Percentiles rank a stretch among this genome's conserved stretches.
Evolutionary conservation across 2,888 invertebrate species (phyloP).

Genomic region (Thereva unica): DNA sequence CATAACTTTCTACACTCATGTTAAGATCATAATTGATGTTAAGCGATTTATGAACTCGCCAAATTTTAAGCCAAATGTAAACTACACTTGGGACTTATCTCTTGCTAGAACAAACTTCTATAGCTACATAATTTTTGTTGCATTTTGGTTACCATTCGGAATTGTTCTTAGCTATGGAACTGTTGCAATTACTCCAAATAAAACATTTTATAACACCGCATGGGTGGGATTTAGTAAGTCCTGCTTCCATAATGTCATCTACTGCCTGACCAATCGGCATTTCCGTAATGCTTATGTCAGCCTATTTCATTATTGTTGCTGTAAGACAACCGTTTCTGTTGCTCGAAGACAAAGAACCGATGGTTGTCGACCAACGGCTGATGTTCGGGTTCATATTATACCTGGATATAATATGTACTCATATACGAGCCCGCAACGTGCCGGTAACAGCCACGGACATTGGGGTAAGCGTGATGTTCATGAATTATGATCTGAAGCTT

Average conservation of each 20-base stretch:
- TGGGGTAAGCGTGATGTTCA: slow-evolving; percentile 49
- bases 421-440: slow-evolving; percentile 64
- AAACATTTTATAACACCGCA: slow-evolving; percentile 68
- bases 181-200: slow-evolving; percentile 59
- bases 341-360: slow-evolving; percentile 65
- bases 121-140: slow-evolving; percentile 66
- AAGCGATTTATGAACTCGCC: slow-evolving; percentile 61
- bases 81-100: slow-evolving; percentile 67
- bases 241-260: slow-evolving; percentile 68
- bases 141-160: slow-evolving; percentile 72
- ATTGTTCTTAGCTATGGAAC: slow-evolving; percentile 63
- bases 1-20: slow-evolving; percentile 62
- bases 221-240: slow-evolving; percentile 74
- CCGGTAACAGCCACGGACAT: slow-evolving; percentile 49
- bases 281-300: slow-evolving; percentile 74
- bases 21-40: slow-evolving; percentile 61
- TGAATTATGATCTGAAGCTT: slow-evolving; percentile 49
- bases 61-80: slow-evolving; percentile 66
- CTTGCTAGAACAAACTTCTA: slow-evolving; percentile 67
- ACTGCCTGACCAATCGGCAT: slow-evolving; percentile 67
- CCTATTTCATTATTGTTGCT: slow-evolving; percentile 79
- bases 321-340: slow-evolving; percentile 74
- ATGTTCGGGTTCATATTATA: slow-evolving; percentile 77
- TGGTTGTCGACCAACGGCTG: slow-evolving; percentile 59
- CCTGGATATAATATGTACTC: slow-evolving; percentile 71